These are phyloP conservation scores for Megaceryle torquata DNA, from an alignment of 2,113 vertebrate genomes.

Conservation along the genomic window DNA sequence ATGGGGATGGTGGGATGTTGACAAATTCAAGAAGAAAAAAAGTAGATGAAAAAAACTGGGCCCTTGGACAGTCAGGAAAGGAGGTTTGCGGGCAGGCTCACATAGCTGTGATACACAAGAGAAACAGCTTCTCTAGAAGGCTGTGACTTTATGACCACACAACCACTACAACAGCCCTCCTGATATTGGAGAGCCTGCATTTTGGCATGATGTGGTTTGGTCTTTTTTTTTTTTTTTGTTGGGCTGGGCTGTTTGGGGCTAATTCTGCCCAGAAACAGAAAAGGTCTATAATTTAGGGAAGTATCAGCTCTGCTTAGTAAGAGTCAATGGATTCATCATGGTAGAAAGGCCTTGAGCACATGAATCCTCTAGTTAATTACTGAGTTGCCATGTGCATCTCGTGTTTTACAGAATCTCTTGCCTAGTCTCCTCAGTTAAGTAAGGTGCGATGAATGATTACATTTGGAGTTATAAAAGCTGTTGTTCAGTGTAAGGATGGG, in stretches of 20 bases:
- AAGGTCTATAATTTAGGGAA: not conserved
- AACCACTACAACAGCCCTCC: no score
- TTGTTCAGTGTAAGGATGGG: not conserved
- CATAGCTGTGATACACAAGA: not conserved
- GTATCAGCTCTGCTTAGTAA: not conserved
- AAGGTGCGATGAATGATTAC: not conserved
- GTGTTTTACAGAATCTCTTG: not conserved
- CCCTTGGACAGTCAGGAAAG: not conserved
- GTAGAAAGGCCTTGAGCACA: not conserved
- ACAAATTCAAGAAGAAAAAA: constrained; percentile 33
- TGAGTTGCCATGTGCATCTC: not conserved
- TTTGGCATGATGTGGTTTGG: not conserved
- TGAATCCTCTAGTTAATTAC: not conserved
- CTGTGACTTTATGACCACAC: not conserved
- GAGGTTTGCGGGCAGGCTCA: not conserved
- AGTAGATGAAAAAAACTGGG: not conserved
- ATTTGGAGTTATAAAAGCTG: not conserved
- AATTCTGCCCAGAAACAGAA: not conserved
- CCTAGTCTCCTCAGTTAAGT: not conserved
- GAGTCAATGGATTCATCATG: not conserved
- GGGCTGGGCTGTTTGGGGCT: not conserved
- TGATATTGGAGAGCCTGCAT: accelerated
- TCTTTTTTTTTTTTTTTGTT: not conserved
- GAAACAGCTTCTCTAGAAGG: not conserved
- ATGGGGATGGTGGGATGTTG: not conserved